Evolutionary conservation across 2,113 vertebrate genomes (phyloP).

Genomic region (Odontesthes bonariensis): DNA sequence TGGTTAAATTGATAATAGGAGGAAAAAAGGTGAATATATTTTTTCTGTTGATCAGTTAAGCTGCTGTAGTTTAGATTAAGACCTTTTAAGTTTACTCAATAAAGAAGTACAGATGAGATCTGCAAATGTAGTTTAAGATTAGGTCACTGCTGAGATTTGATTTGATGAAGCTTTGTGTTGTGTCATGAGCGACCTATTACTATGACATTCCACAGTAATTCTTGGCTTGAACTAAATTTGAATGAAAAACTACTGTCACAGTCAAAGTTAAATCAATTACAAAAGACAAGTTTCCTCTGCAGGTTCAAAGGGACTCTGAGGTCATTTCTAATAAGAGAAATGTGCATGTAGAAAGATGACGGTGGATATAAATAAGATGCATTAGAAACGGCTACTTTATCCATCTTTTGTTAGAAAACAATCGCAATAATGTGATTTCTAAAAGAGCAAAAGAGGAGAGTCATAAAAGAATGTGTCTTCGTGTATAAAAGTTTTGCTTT

Average conservation of each 20-base stretch:
- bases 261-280: background rate
- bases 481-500: too few species aligned
- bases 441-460: slow-evolving; percentile 13
- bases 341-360: background rate
- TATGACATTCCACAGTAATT: background rate
- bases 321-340: slow-evolving; percentile 18
- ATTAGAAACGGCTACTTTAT: too few species aligned
- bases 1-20: background rate
- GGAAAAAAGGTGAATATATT: too few species aligned
- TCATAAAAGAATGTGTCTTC: background rate
- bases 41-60: background rate
- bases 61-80: slow-evolving; percentile 1
- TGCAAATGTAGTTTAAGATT: background rate
- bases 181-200: background rate
- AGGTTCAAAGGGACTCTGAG: slow-evolving; percentile 37
- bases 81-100: background rate
- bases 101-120: background rate
- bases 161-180: slow-evolving; percentile 3
- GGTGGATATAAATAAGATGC: too few species aligned
- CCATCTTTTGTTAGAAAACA: background rate
- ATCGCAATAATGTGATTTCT: too few species aligned
- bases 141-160: background rate
- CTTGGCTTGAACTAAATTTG: slow-evolving; percentile 1
- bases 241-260: slow-evolving; percentile 13
- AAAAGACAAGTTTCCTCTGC: slow-evolving; percentile 20